A percentile compares a stretch with the other conserved stretches of the same genome.
These are phyloP conservation scores for Zaprionus kolodkinae DNA, from an alignment of 1,140 invertebrate species.

Conservation along the genomic window DNA sequence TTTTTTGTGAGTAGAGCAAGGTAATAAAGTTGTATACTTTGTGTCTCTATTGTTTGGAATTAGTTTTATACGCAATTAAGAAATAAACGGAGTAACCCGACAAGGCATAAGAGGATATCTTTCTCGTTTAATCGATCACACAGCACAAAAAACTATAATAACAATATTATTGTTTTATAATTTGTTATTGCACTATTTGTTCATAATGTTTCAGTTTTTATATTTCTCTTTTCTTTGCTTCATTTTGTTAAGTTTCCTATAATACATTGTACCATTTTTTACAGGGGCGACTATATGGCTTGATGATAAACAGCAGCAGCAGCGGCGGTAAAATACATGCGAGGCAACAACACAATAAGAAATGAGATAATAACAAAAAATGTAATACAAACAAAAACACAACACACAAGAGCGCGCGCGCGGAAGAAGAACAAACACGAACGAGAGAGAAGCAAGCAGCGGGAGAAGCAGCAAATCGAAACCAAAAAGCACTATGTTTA, in stretches of 20 bases:
- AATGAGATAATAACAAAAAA: constrained; percentile 82
- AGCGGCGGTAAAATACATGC: constrained; percentile 27
- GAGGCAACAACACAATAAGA: constrained; percentile 52
- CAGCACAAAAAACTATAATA: neutral
- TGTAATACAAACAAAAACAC: constrained; percentile 69
- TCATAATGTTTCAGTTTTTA: neutral
- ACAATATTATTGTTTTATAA: neutral
- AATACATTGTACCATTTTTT: constrained; percentile 21
- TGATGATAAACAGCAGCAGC: constrained; percentile 26
- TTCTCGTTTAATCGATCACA: neutral
- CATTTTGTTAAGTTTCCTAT: neutral
- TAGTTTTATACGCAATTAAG: too few species aligned
- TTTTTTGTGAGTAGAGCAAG: constrained; percentile 11
- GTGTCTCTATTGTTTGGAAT: neutral
- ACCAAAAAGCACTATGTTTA: constrained; percentile 31
- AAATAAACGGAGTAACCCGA: too few species aligned
- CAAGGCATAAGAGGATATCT: too few species aligned
- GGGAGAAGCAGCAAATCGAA: constrained; percentile 26
- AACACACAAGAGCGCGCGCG: constrained; percentile 39
- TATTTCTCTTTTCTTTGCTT: neutral
- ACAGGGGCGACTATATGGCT: constrained; percentile 46
- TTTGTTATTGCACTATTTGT: neutral
- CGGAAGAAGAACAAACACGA: constrained; percentile 67
- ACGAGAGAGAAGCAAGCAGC: neutral
- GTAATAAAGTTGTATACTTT: constrained; percentile 6